Base-by-base conservation (phyloP, 2,797 vertebrate genomes). In the Meriones psammophilus region DNA sequence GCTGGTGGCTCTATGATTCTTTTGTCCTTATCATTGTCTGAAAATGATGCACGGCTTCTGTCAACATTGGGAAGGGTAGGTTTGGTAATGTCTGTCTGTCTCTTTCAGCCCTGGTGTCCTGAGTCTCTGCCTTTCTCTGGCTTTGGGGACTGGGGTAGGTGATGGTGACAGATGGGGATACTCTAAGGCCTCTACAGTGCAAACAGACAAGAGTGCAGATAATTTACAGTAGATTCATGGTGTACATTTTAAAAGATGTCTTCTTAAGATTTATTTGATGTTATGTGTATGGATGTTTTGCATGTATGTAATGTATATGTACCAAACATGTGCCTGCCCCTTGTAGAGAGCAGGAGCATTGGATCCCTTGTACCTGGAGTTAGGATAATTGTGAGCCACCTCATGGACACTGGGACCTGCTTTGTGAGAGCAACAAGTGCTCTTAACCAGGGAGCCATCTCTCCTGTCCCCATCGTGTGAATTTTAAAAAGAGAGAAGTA, bases 1-100 rank as follows among this genome's bases (percentile, higher is more conserved):
- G 17, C 60, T 42, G 18, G 36, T 28, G 2, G 30, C 64, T 88
- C 36, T 54, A 36, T 60, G 54, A 68, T 58, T 89, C 66, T 64
- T 96, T 84, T 77, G 46, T 80, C 46, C 54, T 92, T 94, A 24
- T 14, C 60, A 3, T 71, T 79, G 79, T 91, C 74, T 92, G 39
- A 30, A 20, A 56, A 64, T 76, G 86, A 86, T n/a, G 50, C 76
- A 58, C 50, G 46, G 71, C 14, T 73, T 94, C 71, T 54, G 71
- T 42, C 28, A 33, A 3, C 58, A 87, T 66, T 50, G 30, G 66
- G 20, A 76, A 62, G 56, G 86, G 5, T 22, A 26, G 17, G 33
- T 18, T 50, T 14, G 18, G 20, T 20, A 18, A 1, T 2, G 14
- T 42, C 17, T 46, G 1, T 18, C 22, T 46, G 1, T 18, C 22